phyloP scores from a whole-genome alignment of 1,140 invertebrate species.

The Cydia splendana region DNA sequence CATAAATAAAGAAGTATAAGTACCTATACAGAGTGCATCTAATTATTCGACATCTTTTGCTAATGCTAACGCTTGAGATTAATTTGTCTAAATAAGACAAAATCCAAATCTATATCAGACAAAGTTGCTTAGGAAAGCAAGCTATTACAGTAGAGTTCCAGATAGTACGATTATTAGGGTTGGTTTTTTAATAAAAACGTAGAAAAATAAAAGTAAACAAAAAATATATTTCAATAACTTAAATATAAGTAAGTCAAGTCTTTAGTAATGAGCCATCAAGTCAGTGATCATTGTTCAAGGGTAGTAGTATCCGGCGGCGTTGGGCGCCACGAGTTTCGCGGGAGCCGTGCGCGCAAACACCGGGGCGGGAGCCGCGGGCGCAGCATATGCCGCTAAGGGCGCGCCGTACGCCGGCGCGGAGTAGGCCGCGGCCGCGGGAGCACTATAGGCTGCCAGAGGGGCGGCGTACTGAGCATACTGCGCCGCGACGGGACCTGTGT shows the following conservation, averaged over 20 bases:
- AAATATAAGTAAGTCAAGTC: slow-evolving; percentile 70
- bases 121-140: too few species aligned
- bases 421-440: slow-evolving; percentile 43
- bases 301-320: slow-evolving; percentile 62
- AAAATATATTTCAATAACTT: slow-evolving; percentile 37
- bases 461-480: slow-evolving; percentile 42
- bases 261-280: slow-evolving; percentile 55
- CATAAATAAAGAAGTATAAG: too few species aligned
- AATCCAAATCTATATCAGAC: too few species aligned
- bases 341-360: slow-evolving; percentile 48
- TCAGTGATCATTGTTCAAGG: slow-evolving; percentile 50
- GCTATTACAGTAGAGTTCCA: too few species aligned
- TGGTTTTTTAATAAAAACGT: slow-evolving; percentile 42
- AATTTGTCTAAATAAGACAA: too few species aligned
- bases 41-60: too few species aligned
- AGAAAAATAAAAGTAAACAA: slow-evolving; percentile 34
- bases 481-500: slow-evolving; percentile 35
- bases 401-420: slow-evolving; percentile 43
- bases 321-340: slow-evolving; percentile 57
- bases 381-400: slow-evolving; percentile 38
- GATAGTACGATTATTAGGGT: too few species aligned
- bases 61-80: too few species aligned
- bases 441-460: slow-evolving; percentile 40
- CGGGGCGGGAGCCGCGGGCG: slow-evolving; percentile 38
- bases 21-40: too few species aligned